A percentile compares a stretch with the other conserved stretches of the same genome.
Evolutionary conservation across 2,888 invertebrate genomes (phyloP).

Genomic region (Saturnia pavonia): DNA sequence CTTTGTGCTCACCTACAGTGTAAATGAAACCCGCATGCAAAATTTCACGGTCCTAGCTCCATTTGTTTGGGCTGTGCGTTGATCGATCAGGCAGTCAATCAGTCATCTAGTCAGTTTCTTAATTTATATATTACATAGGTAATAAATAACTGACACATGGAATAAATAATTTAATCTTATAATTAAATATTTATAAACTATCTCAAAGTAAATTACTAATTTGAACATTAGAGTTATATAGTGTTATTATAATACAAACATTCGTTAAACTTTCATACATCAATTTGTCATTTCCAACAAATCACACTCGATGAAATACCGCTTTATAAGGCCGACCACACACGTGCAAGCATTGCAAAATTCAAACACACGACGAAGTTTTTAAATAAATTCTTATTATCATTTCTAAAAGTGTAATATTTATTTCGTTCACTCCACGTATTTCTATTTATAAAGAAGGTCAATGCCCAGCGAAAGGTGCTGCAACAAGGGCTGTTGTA

Average conservation of each 20-base stretch:
- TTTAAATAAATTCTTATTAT: too few relatives aligned
- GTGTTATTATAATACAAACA: background rate
- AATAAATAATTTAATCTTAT: background rate
- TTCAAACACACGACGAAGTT: background rate
- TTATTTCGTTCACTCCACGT: too few relatives aligned
- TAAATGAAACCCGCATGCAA: too few relatives aligned
- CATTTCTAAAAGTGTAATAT: too few relatives aligned
- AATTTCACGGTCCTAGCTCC: too few relatives aligned
- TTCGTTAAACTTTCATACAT: conserved; percentile 26
- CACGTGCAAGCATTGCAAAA: conserved; percentile 28
- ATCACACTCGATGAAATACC: conserved; percentile 41
- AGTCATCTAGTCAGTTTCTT: too few relatives aligned
- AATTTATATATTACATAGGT: too few relatives aligned
- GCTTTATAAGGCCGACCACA: conserved; percentile 46
- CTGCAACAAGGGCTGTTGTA: background rate
- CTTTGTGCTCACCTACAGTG: too few relatives aligned
- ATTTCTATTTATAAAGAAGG: background rate
- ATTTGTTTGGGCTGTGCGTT: too few relatives aligned
- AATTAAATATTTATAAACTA: too few relatives aligned
- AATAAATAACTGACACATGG: too few relatives aligned
- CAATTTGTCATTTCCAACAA: conserved; percentile 45
- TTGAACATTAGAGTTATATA: background rate
- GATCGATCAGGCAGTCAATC: too few relatives aligned
- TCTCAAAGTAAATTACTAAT: background rate
- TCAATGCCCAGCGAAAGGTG: background rate